These are phyloP conservation scores for Spea bombifrons DNA, from an alignment of 2,113 vertebrate genomes.

Conservation along the genomic window DNA sequence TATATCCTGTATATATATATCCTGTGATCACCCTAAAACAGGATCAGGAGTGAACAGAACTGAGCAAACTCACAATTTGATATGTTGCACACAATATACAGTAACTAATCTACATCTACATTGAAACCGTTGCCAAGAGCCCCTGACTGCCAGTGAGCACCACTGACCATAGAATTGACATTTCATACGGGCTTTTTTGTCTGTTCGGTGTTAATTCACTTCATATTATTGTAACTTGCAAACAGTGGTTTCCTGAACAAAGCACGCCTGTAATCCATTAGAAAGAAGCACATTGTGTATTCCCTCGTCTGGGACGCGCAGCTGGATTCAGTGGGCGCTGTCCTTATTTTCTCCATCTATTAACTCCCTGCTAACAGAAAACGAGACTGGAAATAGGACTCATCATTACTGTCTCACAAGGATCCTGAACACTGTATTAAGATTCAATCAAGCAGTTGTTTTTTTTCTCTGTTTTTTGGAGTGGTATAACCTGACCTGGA, in stretches of 20 bases:
- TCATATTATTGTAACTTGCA: not conserved
- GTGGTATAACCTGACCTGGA: too few relatives aligned
- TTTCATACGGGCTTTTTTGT: not conserved
- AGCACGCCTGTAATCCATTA: not conserved
- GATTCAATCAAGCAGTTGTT: not conserved
- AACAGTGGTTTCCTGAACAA: not conserved
- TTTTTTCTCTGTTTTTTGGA: too few relatives aligned
- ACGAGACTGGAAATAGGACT: not conserved
- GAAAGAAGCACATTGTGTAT: not conserved
- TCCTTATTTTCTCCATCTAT: not conserved
- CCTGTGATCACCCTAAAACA: too few relatives aligned
- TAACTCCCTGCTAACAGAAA: not conserved
- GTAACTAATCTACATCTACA: too few relatives aligned
- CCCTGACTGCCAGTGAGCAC: not conserved
- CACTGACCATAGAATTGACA: not conserved
- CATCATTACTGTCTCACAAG: not conserved
- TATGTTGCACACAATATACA: too few relatives aligned
- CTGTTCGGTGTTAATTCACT: not conserved
- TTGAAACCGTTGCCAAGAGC: too few relatives aligned
- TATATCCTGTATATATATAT: too few relatives aligned
- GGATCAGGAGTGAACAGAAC: too few relatives aligned
- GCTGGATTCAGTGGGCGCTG: not conserved
- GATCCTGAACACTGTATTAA: not conserved
- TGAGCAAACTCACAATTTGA: too few relatives aligned
- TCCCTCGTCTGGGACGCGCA: not conserved